These are phyloP conservation scores for Megamerina dolium DNA, from an alignment of 2,888 invertebrate genomes.

Conservation along the genomic window DNA sequence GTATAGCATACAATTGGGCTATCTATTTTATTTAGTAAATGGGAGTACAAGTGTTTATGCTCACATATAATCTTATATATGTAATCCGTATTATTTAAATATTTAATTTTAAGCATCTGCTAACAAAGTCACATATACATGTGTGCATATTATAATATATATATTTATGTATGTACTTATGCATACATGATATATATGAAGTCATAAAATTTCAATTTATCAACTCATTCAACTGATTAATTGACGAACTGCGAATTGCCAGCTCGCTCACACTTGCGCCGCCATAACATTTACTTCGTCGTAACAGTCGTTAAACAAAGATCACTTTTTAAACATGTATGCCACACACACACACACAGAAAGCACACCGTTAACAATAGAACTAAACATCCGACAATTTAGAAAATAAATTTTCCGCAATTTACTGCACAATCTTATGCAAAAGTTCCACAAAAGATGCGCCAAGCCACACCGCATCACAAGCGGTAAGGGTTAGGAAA, in stretches of 20 bases:
- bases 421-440: conserved; percentile 30
- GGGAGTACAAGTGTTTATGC: too few relatives aligned
- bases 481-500: too few relatives aligned
- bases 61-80: too few relatives aligned
- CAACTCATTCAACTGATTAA: conserved; percentile 41
- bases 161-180: background rate
- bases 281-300: too few relatives aligned
- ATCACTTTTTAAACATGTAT: background rate
- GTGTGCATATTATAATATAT: too few relatives aligned
- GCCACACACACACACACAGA: conserved; percentile 3
- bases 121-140: background rate
- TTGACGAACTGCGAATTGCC: conserved; percentile 27
- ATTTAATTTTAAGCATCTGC: background rate
- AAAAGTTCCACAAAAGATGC: conserved; percentile 12
- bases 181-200: conserved; percentile 3
- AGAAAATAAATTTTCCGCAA: conserved; percentile 43
- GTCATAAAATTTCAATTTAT: conserved; percentile 43
- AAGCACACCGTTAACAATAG: background rate
- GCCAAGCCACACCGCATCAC: conserved; percentile 2
- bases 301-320: too few relatives aligned
- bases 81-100: too few relatives aligned
- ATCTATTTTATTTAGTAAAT: too few relatives aligned
- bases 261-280: background rate
- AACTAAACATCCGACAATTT: conserved; percentile 18
- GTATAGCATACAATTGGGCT: too few relatives aligned